Evolutionary conservation across 2,113 vertebrate species (phyloP), one percentile per base, ranked within the genome.

Genomic region (Mohoua ochrocephala): DNA sequence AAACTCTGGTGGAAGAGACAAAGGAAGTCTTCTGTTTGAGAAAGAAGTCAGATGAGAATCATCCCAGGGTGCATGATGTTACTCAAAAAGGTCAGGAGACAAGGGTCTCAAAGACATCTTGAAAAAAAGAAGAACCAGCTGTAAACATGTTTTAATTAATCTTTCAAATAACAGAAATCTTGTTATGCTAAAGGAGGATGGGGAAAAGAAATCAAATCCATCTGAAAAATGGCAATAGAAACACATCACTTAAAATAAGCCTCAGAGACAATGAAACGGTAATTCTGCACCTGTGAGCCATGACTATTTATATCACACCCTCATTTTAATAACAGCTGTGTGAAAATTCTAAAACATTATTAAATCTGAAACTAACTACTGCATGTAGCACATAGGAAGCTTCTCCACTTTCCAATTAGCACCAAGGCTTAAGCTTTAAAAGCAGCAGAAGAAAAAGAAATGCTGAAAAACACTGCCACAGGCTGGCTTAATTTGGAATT

Each of bases 391-490:
- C 30, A 63, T 14, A 50, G 3, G 8, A 71, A 64, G 39, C 92
- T 63, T 74, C 67, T 63, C 88, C 69, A 67, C 79, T 47, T 89
- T 84, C 63, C 87, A 68, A 41, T 61, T 44, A 89, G 60, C 73
- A 92, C 65, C 30, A 52, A 24, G 9, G 18, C 17, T 49, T 39
- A 44, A 41, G 84, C 35, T 68, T 73, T 89, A 80, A 64, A 77
- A 6, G 49, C 45, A 63, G 64, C 47, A 15, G 35, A 54, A 65
- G 91, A 53, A 63, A 67, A 93, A 75, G 90, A 97, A 96, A 96
- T 19, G 70, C 96, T 97, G 97, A 96, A 96, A 95, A 83, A 93
- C 75, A 96, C 89, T 95, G 97, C 96, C 97, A 87, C 91, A 15
- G 94, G 90, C 97, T 96, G 97, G 97, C 59, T 91, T 60, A 22